phyloP scores from a whole-genome alignment of 2,113 vertebrate genomes.

The Theristicus caerulescens region DNA sequence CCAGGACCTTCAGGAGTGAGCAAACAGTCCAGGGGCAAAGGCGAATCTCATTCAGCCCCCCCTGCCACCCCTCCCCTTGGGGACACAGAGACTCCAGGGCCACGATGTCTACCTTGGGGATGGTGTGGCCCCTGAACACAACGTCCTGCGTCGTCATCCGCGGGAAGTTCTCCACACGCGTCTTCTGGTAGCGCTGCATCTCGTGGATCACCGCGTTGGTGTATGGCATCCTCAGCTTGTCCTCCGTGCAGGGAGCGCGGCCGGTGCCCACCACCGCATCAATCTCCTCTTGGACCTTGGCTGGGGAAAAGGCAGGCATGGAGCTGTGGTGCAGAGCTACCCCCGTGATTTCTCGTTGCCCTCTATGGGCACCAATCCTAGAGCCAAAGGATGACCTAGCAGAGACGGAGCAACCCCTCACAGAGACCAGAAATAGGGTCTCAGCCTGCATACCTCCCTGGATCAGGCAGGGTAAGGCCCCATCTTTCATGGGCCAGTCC shows the following conservation, averaged over 20 bases:
- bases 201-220: conserved; percentile 44
- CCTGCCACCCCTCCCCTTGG: fast-evolving
- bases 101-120: neutral
- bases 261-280: neutral
- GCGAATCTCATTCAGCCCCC: neutral
- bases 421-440: neutral
- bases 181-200: conserved; percentile 2
- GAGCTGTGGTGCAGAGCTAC: neutral
- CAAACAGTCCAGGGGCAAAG: neutral
- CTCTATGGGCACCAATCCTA: neutral
- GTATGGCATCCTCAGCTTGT: conserved; percentile 45
- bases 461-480: neutral
- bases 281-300: conserved; percentile 54
- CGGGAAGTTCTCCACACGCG: neutral
- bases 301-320: neutral
- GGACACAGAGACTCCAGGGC: neutral
- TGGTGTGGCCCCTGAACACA: conserved; percentile 13
- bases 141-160: neutral
- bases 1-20: fast-evolving
- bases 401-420: neutral
- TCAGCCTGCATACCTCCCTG: neutral
- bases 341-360: neutral
- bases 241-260: neutral
- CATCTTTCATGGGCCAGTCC: neutral
- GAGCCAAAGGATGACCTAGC: neutral